Conservation (phyloP, 2,888 invertebrate genomes). For the Conops quadrifasciatus region DNA sequence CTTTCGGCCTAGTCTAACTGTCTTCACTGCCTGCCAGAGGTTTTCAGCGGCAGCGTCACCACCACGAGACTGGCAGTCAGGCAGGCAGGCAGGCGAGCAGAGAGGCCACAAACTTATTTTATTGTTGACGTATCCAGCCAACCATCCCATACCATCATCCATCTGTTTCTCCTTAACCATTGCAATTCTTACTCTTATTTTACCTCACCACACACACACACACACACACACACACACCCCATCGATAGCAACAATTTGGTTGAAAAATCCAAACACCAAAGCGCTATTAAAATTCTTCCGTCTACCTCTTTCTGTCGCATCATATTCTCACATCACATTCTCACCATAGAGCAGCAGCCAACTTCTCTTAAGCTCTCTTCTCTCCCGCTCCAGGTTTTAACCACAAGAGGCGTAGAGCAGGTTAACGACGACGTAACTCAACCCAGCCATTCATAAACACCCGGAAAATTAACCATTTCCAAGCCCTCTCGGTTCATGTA, state of each 20-base stretch:
- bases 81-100: background rate
- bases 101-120: background rate
- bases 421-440: background rate
- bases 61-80: background rate
- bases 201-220: background rate
- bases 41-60: background rate
- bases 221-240: background rate
- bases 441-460: background rate
- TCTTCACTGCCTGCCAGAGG: background rate
- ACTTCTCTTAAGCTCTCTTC: background rate
- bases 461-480: background rate
- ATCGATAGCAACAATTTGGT: background rate
- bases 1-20: background rate
- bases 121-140: background rate
- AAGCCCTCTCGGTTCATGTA: background rate
- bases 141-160: background rate
- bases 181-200: background rate
- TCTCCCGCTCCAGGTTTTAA: constrained; percentile 20
- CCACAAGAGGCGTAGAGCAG: background rate
- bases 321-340: constrained; percentile 37
- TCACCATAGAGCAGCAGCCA: constrained; percentile 12
- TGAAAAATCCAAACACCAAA: constrained; percentile 25
- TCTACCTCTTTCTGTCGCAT: constrained; percentile 26
- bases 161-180: background rate
- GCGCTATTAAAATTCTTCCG: constrained; percentile 31